Conservation (phyloP, 2,113 vertebrate species). For the Smithornis capensis region DNA sequence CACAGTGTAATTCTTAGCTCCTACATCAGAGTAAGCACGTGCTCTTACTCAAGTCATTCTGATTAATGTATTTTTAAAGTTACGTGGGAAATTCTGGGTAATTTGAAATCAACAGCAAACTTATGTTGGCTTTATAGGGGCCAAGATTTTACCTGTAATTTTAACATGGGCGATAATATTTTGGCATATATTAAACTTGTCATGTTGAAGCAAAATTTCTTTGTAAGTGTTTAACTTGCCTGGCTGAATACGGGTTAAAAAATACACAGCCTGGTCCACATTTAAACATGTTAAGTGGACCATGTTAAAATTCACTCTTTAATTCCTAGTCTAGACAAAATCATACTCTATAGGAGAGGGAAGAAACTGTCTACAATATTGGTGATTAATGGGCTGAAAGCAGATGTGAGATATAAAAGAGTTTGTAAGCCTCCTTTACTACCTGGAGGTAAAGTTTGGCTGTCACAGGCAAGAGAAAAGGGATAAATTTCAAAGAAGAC, state of each 20-base stretch:
- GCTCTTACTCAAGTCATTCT: not conserved
- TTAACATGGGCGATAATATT: not conserved
- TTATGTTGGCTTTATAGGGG: not conserved
- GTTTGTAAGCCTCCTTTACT: conserved; percentile 33
- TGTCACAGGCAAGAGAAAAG: conserved; percentile 49
- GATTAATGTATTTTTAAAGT: not conserved
- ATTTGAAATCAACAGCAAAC: not conserved
- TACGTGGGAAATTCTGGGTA: not conserved
- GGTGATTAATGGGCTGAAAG: conserved; percentile 58
- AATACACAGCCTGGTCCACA: not conserved
- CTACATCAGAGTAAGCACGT: not conserved
- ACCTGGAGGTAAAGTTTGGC: conserved; percentile 61
- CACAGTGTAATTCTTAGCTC: not conserved
- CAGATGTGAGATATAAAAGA: conserved; percentile 59
- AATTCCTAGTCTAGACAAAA: conserved; percentile 63
- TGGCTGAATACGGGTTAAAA: not conserved
- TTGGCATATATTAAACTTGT: not conserved
- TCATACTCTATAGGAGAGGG: not conserved
- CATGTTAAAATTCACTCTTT: conserved; percentile 25
- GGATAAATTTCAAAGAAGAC: conserved; percentile 61
- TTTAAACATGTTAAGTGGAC: not conserved
- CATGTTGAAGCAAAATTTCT: not conserved
- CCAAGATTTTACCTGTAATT: not conserved
- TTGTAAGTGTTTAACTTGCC: not conserved
- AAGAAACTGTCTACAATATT: conserved; percentile 4